Conservation (phyloP, 2,797 vertebrate species). For the Furcifer pardalis region DNA sequence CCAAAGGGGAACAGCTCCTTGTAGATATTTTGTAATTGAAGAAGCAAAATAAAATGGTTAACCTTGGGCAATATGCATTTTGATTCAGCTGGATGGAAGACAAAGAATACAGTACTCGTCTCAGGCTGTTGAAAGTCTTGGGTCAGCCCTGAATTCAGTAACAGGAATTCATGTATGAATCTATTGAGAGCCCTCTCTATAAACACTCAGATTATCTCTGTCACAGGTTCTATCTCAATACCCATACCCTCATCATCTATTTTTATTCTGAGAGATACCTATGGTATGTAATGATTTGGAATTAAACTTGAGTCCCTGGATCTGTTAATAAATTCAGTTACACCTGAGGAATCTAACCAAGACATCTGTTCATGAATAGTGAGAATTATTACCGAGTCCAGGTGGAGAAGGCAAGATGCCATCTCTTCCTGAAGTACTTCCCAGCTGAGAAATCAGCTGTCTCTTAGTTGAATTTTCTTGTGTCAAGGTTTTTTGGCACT, state of each 20-base stretch:
- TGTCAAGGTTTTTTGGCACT: slow-evolving; percentile 67
- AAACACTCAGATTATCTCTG: slow-evolving; percentile 41
- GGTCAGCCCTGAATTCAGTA: background rate
- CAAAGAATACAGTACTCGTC: background rate
- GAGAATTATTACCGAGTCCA: slow-evolving; percentile 81
- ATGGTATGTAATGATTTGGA: slow-evolving; percentile 81
- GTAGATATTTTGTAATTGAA: background rate
- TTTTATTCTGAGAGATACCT: slow-evolving; percentile 72
- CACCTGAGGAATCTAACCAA: slow-evolving; percentile 81
- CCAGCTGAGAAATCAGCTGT: slow-evolving; percentile 81
- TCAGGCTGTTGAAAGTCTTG: background rate
- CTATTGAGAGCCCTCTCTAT: background rate
- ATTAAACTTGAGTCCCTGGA: slow-evolving; percentile 80
- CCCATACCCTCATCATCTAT: slow-evolving; percentile 57
- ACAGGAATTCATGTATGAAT: background rate
- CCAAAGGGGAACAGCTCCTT: too few relatives aligned
- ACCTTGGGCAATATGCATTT: background rate
- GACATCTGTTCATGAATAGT: slow-evolving; percentile 85
- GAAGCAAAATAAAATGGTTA: background rate
- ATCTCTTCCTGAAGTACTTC: slow-evolving; percentile 79
- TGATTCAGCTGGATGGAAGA: background rate
- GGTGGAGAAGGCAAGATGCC: slow-evolving; percentile 78
- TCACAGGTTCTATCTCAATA: slow-evolving; percentile 53
- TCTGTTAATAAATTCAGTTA: slow-evolving; percentile 81
- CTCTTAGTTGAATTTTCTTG: slow-evolving; percentile 72